These are phyloP conservation scores for Ophiothrix spiculata DNA, from an alignment of 35 echinoderm and acorn worm genomes.

Conservation along the genomic window DNA sequence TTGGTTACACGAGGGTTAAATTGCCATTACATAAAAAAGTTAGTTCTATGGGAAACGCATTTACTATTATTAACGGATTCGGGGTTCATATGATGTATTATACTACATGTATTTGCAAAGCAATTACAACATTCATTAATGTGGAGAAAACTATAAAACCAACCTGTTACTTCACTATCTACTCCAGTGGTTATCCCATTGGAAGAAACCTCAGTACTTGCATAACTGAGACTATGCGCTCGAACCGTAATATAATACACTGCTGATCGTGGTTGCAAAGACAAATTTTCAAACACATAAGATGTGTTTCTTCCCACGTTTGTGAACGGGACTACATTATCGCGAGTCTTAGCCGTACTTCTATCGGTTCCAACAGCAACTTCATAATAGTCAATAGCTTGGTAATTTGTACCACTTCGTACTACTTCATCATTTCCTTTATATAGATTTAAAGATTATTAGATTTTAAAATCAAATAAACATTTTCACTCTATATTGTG, in stretches of 20 bases:
- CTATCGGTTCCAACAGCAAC: slow-evolving; percentile 46
- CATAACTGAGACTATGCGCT: slow-evolving; percentile 14
- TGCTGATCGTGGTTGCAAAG: background rate
- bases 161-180: slow-evolving; percentile 19
- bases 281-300: slow-evolving; percentile 18
- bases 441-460: no score
- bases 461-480: no score
- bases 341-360: slow-evolving; percentile 30
- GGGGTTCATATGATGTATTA: no score
- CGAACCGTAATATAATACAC: slow-evolving; percentile 39
- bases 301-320: slow-evolving; percentile 34
- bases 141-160: no score
- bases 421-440: slow-evolving; percentile 10
- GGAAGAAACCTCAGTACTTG: slow-evolving; percentile 35
- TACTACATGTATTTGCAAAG: no score
- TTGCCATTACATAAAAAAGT: no score
- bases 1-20: no score
- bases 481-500: no score
- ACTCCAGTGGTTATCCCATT: slow-evolving; percentile 32
- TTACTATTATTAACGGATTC: no score
- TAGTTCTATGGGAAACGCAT: no score
- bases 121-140: no score
- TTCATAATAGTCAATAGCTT: slow-evolving; percentile 40
- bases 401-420: background rate
- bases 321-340: slow-evolving; percentile 36